phyloP scores from a whole-genome alignment of 2,113 vertebrate species.

The Charina bottae region DNA sequence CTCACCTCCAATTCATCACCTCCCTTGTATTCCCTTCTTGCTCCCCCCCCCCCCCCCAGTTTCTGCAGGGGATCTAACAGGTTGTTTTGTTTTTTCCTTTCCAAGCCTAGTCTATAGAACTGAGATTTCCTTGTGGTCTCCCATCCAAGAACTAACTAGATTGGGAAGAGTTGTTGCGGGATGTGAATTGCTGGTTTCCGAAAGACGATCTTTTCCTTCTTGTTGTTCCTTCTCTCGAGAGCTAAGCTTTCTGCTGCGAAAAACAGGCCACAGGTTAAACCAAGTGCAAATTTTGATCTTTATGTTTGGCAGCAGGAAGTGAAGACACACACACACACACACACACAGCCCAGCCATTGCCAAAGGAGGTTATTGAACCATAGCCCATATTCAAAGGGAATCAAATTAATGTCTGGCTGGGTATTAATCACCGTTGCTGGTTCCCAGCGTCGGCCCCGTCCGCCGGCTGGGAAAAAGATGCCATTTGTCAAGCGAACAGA shows the following conservation, averaged over 20 bases:
- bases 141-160: neutral
- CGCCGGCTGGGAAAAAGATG: neutral
- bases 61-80: neutral
- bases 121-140: neutral
- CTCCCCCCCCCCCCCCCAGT: neutral
- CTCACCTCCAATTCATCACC: neutral
- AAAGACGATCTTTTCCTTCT: neutral
- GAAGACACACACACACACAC: neutral
- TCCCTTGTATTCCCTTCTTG: neutral
- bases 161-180: neutral
- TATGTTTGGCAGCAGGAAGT: neutral
- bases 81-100: neutral
- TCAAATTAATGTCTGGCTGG: neutral
- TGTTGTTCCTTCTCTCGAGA: neutral
- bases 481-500: constrained; percentile 13
- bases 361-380: neutral
- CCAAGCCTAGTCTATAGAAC: neutral
- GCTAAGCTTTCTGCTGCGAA: neutral
- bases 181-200: neutral
- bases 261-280: neutral
- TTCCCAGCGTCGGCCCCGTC: neutral
- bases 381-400: neutral
- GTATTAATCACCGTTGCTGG: neutral
- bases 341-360: neutral
- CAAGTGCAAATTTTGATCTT: neutral